Percentiles rank a stretch among this genome's conserved stretches.
phyloP scores from a whole-genome alignment of 2,888 invertebrate genomes.

The Rotaria sp. region DNA sequence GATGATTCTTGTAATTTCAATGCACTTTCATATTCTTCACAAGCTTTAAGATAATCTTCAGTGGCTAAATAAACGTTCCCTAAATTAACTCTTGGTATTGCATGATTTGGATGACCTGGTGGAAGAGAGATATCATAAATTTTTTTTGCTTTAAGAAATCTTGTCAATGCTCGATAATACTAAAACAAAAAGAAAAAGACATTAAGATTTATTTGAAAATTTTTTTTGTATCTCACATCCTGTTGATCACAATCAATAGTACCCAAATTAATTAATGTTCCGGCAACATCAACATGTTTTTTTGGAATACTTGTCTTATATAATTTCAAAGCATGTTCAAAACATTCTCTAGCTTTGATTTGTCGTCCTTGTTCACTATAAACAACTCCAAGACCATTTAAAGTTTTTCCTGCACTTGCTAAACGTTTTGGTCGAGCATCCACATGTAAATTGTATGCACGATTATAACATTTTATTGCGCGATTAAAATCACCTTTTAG shows the following conservation, averaged over 20 bases:
- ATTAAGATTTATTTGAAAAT: background rate
- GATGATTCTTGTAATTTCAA: background rate
- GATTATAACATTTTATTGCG: background rate
- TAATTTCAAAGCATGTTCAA: background rate
- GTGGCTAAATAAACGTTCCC: background rate
- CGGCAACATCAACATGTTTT: slow-evolving; percentile 2
- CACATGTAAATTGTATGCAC: background rate
- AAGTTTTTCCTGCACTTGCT: background rate
- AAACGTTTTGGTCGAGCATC: slow-evolving; percentile 21
- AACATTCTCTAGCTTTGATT: background rate
- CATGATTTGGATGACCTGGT: background rate
- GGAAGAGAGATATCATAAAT: background rate
- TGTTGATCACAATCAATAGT: background rate
- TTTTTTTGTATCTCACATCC: background rate
- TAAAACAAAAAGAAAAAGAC: background rate
- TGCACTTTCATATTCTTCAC: background rate
- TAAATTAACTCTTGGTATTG: background rate
- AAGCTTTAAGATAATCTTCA: background rate
- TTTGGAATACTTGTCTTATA: background rate
- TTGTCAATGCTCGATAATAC: background rate
- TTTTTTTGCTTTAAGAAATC: background rate
- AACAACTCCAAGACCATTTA: slow-evolving; percentile 25
- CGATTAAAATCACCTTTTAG: background rate
- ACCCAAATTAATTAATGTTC: slow-evolving; percentile 8
- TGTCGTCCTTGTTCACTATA: background rate